phyloP scores from a whole-genome alignment of 1,140 invertebrate species.

The Neuroterus valhalla region DNA sequence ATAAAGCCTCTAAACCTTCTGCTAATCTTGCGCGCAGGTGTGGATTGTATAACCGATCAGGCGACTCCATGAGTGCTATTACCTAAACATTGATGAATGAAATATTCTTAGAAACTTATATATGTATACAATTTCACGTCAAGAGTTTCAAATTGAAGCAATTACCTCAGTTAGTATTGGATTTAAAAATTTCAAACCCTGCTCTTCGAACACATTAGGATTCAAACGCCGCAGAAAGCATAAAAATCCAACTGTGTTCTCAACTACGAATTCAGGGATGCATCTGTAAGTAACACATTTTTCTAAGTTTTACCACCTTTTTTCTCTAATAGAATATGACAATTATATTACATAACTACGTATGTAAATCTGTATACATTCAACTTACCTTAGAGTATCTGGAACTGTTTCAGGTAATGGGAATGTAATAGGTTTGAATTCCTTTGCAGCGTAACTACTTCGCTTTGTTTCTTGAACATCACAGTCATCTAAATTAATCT shows the following conservation, averaged over 20 bases:
- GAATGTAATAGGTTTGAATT: constrained; percentile 78
- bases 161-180: constrained; percentile 82
- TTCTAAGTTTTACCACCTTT: neutral
- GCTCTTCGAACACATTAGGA: constrained; percentile 78
- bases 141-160: constrained; percentile 59
- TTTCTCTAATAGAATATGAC: constrained; percentile 1
- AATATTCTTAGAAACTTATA: neutral
- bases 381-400: constrained; percentile 78
- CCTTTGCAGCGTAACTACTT: constrained; percentile 76
- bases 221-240: constrained; percentile 82
- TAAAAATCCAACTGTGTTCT: constrained; percentile 89
- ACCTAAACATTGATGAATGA: constrained; percentile 53
- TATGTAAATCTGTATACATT: no score
- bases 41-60: constrained; percentile 90
- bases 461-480: constrained; percentile 54
- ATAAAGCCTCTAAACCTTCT: constrained; percentile 89
- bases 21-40: constrained; percentile 93
- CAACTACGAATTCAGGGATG: constrained; percentile 93
- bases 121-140: constrained; percentile 2
- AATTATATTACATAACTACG: no score
- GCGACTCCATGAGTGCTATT: constrained; percentile 82
- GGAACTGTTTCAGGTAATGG: constrained; percentile 80
- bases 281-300: constrained; percentile 75
- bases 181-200: constrained; percentile 78
- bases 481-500: constrained; percentile 80